Evolutionary conservation across 2,888 invertebrate genomes (phyloP), one percentile per base, ranked within the genome.

Genomic region (Dioctria rufipes): DNA sequence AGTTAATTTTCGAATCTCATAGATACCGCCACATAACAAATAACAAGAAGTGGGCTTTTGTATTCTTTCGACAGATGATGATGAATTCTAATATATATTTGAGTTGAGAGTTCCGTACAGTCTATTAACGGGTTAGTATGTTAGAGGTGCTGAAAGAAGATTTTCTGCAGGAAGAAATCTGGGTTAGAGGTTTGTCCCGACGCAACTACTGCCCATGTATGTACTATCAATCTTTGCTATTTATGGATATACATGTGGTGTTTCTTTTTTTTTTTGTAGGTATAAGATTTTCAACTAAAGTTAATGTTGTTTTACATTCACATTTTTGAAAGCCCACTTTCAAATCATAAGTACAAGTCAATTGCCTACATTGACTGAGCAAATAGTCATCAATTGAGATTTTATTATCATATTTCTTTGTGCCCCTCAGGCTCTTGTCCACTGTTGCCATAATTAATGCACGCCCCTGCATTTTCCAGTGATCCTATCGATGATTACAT

Each of bases 361-460:
- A 71, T 71, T 71, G 71, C 11, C 49, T 39, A 25, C 54, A 71
- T 71, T 71, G 71, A 54, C 54, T 71, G 71, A n/a, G n/a, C 71
- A 71, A 71, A 54, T 51, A 71, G 71, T 71, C 54, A 54, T 71
- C 71, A 40, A 54, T 71, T 71, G 71, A 51, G 71, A 71, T 71
- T 25, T 25, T 46, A 71, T 71, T 71, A 71, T 71, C 71, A 71
- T 71, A 71, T 71, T 58, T 25, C 71, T 51, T 2, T 13, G 37
- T 40, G 65, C 25, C 25, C 25, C 40, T 42, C 65, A 9, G 40
- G 51, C 71, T 11, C 71, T 71, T 71, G 54, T 71, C 54, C 71
- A 54, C 54, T 3, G 58, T n/a, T 58, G 11, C 58, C n/a, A 11
- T 58, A 58, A 58, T 58, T 5, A 58, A 58, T 58, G 58, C 58